Conservation (phyloP, 2,113 vertebrate genomes). For the Megaceryle torquata region DNA sequence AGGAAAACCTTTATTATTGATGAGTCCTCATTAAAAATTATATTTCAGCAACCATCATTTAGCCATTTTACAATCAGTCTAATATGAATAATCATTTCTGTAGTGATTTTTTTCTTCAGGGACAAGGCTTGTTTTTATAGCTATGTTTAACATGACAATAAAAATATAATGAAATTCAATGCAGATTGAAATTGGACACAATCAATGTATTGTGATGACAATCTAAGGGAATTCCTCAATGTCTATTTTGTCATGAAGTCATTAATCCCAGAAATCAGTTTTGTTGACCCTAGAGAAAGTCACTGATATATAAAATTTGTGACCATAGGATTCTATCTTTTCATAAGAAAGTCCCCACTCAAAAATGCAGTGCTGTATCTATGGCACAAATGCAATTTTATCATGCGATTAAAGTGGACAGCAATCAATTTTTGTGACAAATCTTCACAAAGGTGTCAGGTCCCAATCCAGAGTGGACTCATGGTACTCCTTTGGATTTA, state of each 20-base stretch:
- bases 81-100: background rate
- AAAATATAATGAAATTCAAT: background rate
- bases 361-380: background rate
- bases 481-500: background rate
- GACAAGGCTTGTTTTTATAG: background rate
- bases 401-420: background rate
- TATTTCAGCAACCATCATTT: background rate
- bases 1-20: background rate
- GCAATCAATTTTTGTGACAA: background rate
- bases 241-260: background rate
- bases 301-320: background rate
- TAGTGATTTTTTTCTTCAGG: background rate
- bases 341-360: background rate
- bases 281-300: background rate
- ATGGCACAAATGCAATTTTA: background rate
- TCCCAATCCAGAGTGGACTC: background rate
- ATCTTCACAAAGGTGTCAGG: background rate
- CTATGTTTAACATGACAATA: background rate
- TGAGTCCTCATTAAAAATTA: background rate
- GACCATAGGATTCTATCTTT: background rate
- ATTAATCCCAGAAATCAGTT: background rate
- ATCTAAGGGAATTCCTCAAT: background rate
- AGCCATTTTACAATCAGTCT: background rate
- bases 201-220: background rate
- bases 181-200: background rate